Conservation (phyloP, 2,888 invertebrate species). For the Blastobasis lacticolella region DNA sequence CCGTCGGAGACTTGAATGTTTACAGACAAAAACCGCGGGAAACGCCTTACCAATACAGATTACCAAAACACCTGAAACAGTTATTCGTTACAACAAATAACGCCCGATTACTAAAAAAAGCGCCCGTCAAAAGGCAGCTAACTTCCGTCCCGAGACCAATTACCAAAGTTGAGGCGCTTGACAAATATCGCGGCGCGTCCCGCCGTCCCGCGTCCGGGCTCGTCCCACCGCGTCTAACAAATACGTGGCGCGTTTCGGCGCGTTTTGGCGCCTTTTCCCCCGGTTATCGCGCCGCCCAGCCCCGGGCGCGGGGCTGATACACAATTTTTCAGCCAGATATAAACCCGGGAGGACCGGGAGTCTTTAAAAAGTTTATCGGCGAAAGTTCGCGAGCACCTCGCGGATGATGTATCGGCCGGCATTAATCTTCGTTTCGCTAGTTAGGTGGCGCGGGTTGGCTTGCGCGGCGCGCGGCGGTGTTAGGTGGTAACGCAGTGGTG, state of each 20-base stretch:
- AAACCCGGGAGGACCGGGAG: conserved; percentile 51
- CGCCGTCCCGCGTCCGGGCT: conserved; percentile 37
- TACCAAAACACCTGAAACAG: too few relatives aligned
- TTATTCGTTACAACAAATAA: too few relatives aligned
- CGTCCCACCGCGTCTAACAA: conserved; percentile 40
- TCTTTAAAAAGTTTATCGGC: conserved; percentile 72
- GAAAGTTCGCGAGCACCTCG: conserved; percentile 59
- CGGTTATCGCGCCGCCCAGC: conserved; percentile 50
- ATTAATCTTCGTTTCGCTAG: conserved; percentile 59
- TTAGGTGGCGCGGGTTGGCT: conserved; percentile 35
- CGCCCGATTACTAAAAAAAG: too few relatives aligned
- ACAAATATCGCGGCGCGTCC: conserved; percentile 56
- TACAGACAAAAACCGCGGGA: too few relatives aligned
- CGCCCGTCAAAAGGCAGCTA: too few relatives aligned
- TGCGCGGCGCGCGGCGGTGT: conserved; percentile 10
- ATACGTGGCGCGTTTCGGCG: conserved; percentile 35
- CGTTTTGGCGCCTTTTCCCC: conserved; percentile 44
- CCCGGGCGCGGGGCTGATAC: conserved; percentile 56
- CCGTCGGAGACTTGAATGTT: too few relatives aligned
- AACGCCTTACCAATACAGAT: too few relatives aligned
- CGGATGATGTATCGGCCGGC: conserved; percentile 60
- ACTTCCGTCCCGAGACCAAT: conserved; percentile 53
- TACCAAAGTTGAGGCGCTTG: conserved; percentile 56
- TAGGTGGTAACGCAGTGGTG: not conserved
- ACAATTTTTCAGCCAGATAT: conserved; percentile 71